Percentiles rank a stretch among this genome's conserved stretches.
phyloP scores from a whole-genome alignment of 2,888 invertebrate species.

The Galerucella nymphaeae region DNA sequence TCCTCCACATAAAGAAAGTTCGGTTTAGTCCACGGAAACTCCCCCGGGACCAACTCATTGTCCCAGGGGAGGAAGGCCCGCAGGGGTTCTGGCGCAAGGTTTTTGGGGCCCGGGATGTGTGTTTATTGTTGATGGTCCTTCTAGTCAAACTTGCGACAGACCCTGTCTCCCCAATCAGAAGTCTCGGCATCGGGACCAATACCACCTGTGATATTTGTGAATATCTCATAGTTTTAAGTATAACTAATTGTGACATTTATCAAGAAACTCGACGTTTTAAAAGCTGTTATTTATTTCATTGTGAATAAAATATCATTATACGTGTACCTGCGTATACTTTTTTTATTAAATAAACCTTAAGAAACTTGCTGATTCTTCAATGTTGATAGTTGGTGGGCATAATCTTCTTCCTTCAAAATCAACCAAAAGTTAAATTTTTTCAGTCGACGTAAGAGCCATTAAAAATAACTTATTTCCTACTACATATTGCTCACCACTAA shows the following conservation, averaged over 20 bases:
- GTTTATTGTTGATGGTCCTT: constrained; percentile 42
- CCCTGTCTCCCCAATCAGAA: constrained; percentile 57
- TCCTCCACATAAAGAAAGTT: constrained; percentile 65
- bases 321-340: constrained; percentile 29
- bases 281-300: constrained; percentile 64
- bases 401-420: too few relatives aligned
- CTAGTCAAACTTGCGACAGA: constrained; percentile 46
- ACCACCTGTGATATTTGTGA: constrained; percentile 67
- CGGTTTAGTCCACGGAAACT: constrained; percentile 58
- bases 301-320: constrained; percentile 63
- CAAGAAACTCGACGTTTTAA: constrained; percentile 58
- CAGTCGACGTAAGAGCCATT: too few relatives aligned
- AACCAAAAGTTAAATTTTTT: too few relatives aligned
- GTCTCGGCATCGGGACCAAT: constrained; percentile 66
- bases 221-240: constrained; percentile 64
- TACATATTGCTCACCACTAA: too few relatives aligned
- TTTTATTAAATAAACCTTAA: not conserved
- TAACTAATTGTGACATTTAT: constrained; percentile 52
- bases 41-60: constrained; percentile 43
- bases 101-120: constrained; percentile 45
- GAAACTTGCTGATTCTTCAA: too few relatives aligned
- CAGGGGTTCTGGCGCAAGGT: constrained; percentile 34
- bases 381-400: too few relatives aligned
- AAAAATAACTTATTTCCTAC: too few relatives aligned
- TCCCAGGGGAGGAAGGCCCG: constrained; percentile 31